Percentiles rank a stretch among this genome's conserved stretches.
Conservation (phyloP, 2,113 vertebrate genomes). For the Salvelinus sp. region DNA sequence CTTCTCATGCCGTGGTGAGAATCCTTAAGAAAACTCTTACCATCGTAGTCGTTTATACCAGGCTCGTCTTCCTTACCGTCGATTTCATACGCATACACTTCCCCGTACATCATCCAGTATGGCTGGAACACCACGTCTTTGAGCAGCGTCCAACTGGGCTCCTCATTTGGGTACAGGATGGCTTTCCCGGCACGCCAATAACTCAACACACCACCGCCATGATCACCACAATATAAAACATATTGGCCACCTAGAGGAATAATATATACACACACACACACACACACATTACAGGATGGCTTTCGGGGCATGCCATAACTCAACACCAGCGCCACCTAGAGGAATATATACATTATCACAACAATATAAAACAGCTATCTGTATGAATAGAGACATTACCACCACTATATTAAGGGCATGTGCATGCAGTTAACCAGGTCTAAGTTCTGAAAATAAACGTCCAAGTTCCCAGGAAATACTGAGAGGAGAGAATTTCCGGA, state of each 20-base stretch:
- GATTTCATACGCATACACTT: conserved; percentile 99
- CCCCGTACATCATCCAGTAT: conserved; percentile 99
- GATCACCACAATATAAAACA: conserved; percentile 99
- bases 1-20: conserved; percentile 39
- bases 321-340: conserved; percentile 79
- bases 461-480: too few relatives aligned
- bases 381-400: too few relatives aligned
- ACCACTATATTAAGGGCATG: too few relatives aligned
- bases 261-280: conserved; percentile 2
- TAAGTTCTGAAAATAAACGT: too few relatives aligned
- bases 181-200: conserved; percentile 96
- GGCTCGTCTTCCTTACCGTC: conserved; percentile 82
- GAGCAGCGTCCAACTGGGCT: conserved; percentile 89
- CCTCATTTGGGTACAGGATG: conserved; percentile 89
- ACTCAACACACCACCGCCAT: conserved; percentile 95
- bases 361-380: too few relatives aligned
- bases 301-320: background rate
- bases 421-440: too few relatives aligned
- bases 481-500: too few relatives aligned
- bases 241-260: conserved; percentile 92
- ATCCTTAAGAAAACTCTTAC: conserved; percentile 46
- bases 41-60: conserved; percentile 24
- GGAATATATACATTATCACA: conserved; percentile 18
- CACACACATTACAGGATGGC: background rate
- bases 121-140: conserved; percentile 97